These are phyloP conservation scores for Brotogeris chrysoptera DNA, from an alignment of 2,797 vertebrate genomes.

Conservation along the genomic window DNA sequence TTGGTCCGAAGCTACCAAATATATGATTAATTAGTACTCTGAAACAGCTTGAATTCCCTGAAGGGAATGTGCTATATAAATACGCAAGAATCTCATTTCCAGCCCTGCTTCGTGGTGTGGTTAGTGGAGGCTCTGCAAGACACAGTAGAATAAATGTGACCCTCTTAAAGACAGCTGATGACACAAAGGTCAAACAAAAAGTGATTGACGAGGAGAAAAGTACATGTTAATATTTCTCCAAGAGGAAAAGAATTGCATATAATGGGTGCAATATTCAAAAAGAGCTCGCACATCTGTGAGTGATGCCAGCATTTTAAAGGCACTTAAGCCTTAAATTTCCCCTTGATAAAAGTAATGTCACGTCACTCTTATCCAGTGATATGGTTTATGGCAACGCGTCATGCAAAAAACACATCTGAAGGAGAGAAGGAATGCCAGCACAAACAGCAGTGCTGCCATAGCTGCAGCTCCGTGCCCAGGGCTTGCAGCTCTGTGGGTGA, in stretches of 20 bases:
- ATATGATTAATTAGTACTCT: background rate
- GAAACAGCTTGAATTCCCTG: background rate
- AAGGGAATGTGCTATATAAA: background rate
- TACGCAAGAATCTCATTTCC: background rate
- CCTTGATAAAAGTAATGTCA: conserved; percentile 54
- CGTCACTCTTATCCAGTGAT: conserved; percentile 32
- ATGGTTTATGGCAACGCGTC: conserved; percentile 33
- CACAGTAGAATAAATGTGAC: background rate
- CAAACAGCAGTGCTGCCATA: background rate
- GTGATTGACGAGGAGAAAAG: conserved; percentile 36
- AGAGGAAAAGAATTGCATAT: conserved; percentile 40
- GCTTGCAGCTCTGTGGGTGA: background rate
- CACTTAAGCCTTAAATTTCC: conserved; percentile 68
- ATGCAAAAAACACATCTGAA: background rate
- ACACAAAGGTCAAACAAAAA: conserved; percentile 14
- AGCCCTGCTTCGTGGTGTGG: fast-evolving
- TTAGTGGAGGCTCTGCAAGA: background rate
- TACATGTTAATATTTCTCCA: conserved; percentile 59
- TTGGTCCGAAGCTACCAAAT: background rate
- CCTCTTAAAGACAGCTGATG: background rate
- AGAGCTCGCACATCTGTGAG: conserved; percentile 9
- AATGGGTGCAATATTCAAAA: conserved; percentile 57
- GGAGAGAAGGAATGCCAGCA: background rate
- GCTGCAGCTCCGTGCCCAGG: background rate
- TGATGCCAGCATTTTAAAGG: conserved; percentile 59